Conservation (phyloP, 2,797 vertebrate genomes). For the Peromyscus nudipes region DNA sequence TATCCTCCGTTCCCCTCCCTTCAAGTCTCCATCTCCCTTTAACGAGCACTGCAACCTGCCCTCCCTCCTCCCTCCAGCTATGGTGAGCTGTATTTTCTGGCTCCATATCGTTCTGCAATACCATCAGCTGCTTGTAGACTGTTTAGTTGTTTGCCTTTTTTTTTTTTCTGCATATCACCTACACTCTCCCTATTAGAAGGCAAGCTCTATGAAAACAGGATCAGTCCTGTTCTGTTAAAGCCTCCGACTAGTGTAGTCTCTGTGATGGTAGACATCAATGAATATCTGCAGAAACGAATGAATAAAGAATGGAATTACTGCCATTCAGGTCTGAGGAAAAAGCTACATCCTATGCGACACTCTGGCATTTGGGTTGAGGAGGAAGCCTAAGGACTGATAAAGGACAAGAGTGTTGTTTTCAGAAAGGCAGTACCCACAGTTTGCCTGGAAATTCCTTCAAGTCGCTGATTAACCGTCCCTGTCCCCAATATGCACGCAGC, state of each 20-base stretch:
- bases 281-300: background rate
- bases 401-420: background rate
- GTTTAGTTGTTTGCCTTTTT: background rate
- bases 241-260: background rate
- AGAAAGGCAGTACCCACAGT: background rate
- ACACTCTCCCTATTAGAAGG: background rate
- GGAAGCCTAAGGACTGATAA: background rate
- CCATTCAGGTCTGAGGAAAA: background rate
- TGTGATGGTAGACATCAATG: fast-evolving
- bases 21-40: too few species aligned
- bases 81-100: background rate
- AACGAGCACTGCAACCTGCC: background rate
- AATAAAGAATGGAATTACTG: background rate
- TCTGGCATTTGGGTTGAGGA: background rate
- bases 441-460: constrained; percentile 72
- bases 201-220: fast-evolving
- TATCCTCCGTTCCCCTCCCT: background rate
- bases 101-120: fast-evolving
- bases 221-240: fast-evolving
- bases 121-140: background rate
- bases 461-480: constrained; percentile 43
- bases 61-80: background rate
- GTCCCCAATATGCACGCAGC: background rate
- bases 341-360: background rate
- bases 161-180: background rate